phyloP scores from a whole-genome alignment of 2,888 invertebrate species.

The Leptogaster cylindrica region DNA sequence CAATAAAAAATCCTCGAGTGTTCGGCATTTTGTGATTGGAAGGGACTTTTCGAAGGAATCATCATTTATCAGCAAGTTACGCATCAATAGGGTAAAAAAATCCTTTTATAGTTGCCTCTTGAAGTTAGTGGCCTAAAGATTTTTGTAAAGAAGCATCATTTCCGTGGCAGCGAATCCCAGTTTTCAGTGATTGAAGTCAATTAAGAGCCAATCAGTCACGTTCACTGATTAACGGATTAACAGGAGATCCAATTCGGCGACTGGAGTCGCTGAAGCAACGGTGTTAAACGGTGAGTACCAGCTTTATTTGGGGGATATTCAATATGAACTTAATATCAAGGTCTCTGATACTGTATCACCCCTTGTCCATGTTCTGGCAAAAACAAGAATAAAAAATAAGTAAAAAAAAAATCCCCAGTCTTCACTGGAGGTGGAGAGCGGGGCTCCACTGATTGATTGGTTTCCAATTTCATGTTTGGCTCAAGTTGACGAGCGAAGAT shows the following conservation, averaged over 20 bases:
- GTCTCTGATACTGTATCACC: too few relatives aligned
- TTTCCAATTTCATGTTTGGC: too few relatives aligned
- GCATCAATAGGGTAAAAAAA: too few relatives aligned
- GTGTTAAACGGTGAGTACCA: slow-evolving; percentile 41
- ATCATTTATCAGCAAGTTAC: background rate
- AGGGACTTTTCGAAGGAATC: background rate
- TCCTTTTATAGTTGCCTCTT: too few relatives aligned
- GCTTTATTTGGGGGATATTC: background rate
- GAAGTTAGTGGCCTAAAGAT: too few relatives aligned
- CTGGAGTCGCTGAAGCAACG: slow-evolving; percentile 37
- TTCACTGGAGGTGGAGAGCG: too few relatives aligned
- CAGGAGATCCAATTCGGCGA: slow-evolving; percentile 23
- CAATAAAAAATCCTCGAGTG: slow-evolving; percentile 11
- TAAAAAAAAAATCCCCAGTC: too few relatives aligned
- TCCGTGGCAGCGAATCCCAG: background rate
- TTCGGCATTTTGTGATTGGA: slow-evolving; percentile 23
- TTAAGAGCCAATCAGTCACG: slow-evolving; percentile 18
- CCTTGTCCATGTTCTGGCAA: too few relatives aligned
- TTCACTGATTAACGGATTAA: slow-evolving; percentile 37
- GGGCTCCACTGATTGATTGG: too few relatives aligned
- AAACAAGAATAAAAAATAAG: too few relatives aligned
- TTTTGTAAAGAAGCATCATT: background rate
- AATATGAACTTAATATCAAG: too few relatives aligned
- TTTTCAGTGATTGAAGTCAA: background rate
- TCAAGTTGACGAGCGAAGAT: too few relatives aligned